These are phyloP conservation scores for Thereva unica DNA, from an alignment of 2,888 invertebrate genomes.

Conservation along the genomic window DNA sequence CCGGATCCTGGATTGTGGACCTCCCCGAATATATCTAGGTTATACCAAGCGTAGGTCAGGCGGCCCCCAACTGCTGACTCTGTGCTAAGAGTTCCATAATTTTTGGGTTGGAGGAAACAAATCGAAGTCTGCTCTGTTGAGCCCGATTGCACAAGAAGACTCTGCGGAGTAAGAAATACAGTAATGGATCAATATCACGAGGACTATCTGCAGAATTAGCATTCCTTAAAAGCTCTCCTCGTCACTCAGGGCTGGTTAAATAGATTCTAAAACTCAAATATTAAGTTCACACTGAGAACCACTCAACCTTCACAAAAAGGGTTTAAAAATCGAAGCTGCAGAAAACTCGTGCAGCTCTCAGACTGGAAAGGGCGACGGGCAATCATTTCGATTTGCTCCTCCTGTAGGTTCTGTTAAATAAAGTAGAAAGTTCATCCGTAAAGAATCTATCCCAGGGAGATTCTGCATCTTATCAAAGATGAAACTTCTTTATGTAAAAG, in stretches of 20 bases:
- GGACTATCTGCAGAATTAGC: not conserved
- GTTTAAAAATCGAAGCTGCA: not conserved
- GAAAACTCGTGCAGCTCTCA: not conserved
- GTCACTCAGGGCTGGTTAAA: not conserved
- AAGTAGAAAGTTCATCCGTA: slow-evolving; percentile 19
- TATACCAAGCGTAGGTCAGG: slow-evolving; percentile 78
- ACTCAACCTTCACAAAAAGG: slow-evolving; percentile 6
- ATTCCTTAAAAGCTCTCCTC: not conserved
- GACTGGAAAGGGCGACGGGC: not conserved
- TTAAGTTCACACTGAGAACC: slow-evolving; percentile 4
- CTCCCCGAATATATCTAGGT: slow-evolving; percentile 74
- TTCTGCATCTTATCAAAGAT: slow-evolving; percentile 15
- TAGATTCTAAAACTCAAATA: slow-evolving; percentile 10
- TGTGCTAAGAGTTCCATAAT: slow-evolving; percentile 18
- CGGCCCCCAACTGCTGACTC: slow-evolving; percentile 46
- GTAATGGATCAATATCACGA: not conserved
- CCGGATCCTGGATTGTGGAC: slow-evolving; percentile 60
- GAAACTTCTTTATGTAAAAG: slow-evolving; percentile 27
- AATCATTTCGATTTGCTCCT: slow-evolving; percentile 27
- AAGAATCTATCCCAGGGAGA: slow-evolving; percentile 14
- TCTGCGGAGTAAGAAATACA: not conserved
- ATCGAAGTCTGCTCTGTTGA: slow-evolving; percentile 17
- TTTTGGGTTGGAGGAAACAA: slow-evolving; percentile 18
- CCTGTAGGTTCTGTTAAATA: slow-evolving; percentile 16
- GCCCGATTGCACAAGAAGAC: not conserved